Conservation (phyloP, 2,888 invertebrate species). For the Chrysomela aeneicollis region DNA sequence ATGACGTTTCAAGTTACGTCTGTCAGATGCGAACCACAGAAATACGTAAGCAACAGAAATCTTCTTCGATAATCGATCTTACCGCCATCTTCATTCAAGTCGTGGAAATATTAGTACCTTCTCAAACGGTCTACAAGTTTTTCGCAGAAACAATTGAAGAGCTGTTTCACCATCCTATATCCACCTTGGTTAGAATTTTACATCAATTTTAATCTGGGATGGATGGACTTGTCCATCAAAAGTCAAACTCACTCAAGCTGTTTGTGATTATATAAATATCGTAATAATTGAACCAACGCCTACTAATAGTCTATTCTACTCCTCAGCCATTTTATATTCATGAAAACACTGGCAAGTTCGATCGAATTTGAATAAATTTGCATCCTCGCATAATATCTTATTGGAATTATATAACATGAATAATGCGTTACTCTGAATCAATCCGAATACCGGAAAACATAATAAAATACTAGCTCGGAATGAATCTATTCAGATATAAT, state of each 20-base stretch:
- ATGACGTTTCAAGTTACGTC: no score
- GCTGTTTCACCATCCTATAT: no score
- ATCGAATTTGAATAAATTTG: conserved; percentile 26
- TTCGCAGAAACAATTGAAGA: no score
- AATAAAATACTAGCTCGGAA: conserved; percentile 4
- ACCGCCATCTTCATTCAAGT: no score
- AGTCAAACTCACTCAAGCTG: neutral
- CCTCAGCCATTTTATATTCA: neutral
- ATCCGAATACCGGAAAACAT: conserved; percentile 5
- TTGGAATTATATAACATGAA: conserved; percentile 21
- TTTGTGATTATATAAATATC: conserved; percentile 20
- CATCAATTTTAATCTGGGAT: no score
- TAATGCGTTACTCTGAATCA: conserved; percentile 7
- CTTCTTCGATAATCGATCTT: no score
- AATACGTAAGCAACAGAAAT: no score
- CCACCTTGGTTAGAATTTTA: no score
- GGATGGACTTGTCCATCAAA: neutral
- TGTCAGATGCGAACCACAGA: no score
- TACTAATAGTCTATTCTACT: neutral
- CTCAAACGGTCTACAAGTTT: no score
- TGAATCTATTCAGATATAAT: conserved; percentile 8
- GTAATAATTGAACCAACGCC: conserved; percentile 3
- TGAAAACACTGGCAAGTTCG: conserved; percentile 4
- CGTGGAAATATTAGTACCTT: no score
- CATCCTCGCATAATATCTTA: conserved; percentile 20